phyloP scores from a whole-genome alignment of 2,113 vertebrate genomes.

The Ammodytes marinus region DNA sequence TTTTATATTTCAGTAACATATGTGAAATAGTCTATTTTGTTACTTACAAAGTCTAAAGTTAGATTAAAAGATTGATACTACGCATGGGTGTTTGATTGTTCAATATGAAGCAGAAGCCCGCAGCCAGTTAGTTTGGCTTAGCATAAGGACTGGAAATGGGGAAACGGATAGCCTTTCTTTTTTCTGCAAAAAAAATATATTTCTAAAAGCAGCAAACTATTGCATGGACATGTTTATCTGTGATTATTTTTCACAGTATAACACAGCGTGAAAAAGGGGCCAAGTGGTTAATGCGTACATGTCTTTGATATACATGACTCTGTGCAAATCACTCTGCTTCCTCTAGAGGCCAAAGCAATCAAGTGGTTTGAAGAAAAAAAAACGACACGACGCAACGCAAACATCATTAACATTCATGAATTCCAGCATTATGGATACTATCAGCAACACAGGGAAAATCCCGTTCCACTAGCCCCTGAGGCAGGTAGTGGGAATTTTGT shows the following conservation, averaged over 20 bases:
- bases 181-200: too few species aligned
- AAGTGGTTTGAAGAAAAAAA: constrained; percentile 49
- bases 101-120: not conserved
- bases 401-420: constrained; percentile 62
- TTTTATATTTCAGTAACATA: not conserved
- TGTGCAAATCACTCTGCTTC: constrained; percentile 34
- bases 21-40: not conserved
- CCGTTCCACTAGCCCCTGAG: constrained; percentile 51
- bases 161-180: not conserved
- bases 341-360: constrained; percentile 35
- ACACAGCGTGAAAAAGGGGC: not conserved
- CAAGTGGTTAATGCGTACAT: constrained; percentile 18
- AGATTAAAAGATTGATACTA: not conserved
- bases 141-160: not conserved
- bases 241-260: constrained; percentile 30
- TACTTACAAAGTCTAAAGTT: not conserved
- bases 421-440: constrained; percentile 40
- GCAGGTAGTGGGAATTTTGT: constrained; percentile 54
- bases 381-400: not conserved
- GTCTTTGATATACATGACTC: constrained; percentile 57
- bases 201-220: too few species aligned
- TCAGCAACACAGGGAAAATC: constrained; percentile 31
- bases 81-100: not conserved
- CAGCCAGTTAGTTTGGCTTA: not conserved
- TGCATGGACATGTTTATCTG: constrained; percentile 4